Base-by-base conservation (phyloP, 2,113 vertebrate species). In the Aramus guarauna region DNA sequence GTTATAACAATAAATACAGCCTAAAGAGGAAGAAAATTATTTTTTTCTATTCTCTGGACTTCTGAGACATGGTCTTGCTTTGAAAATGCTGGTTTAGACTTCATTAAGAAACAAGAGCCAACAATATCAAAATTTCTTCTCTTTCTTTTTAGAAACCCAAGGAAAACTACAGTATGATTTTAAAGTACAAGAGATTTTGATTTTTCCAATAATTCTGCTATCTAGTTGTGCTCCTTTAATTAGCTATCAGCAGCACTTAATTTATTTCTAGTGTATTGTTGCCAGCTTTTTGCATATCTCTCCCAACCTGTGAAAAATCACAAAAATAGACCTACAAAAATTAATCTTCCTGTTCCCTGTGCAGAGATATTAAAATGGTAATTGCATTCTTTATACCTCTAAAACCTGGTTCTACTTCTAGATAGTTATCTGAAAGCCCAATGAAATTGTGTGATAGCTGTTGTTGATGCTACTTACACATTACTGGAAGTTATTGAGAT, bases 291-390 rank as follows among this genome's bases (percentile, higher is more conserved):
- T 91, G 68, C 85, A 64, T 85, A 56, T 86, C 85, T 94, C 74
- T 92, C 43, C 60, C 47, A 86, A 60, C 79, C 56, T 75, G 59
- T 84, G 76, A 93, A 96, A 93, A 83, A 75, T 71, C 88, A 80
- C 32, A 37, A 85, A 93, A 96, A 83, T 58, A 96, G 79, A 71
- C 94, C 72, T 84, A 93, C 60, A 96, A 94, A 90, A 92, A 95
- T 75, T 95, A 93, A 95, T 94, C 96, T 93, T 81, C 91, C 85
- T 45, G 58, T 96, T 96, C 79, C 79, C 83, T 56, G 39, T 75
- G 85, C 88, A 91, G 79, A 88, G 72, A 84, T 89, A 95, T 97
- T 95, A 94, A 96, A 95, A 94, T 95, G 92, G 90, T 90, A 97
- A 85, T 96, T 96, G 92, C 76, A 63, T 84, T 78, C 76, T 84